Conservation (phyloP, 2,888 invertebrate genomes). For the Drosophila atripex region DNA sequence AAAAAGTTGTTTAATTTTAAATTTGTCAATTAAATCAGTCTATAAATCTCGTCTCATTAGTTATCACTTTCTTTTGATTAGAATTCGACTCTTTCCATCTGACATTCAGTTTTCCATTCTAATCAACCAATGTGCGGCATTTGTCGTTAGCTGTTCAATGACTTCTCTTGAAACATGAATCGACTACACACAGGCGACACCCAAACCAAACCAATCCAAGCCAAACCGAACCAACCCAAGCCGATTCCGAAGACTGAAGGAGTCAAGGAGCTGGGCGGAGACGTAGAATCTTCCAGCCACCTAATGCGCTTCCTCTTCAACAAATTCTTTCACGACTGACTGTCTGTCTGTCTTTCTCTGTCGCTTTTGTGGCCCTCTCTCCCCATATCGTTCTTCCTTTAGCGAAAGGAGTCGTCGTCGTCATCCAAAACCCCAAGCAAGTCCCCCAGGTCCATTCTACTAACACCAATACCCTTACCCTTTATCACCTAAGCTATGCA, state of each 20-base stretch:
- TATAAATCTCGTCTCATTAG: neutral
- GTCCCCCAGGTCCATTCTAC: conserved; percentile 37
- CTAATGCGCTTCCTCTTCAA: conserved; percentile 76
- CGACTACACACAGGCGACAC: conserved; percentile 67
- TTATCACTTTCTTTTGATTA: neutral
- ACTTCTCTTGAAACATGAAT: conserved; percentile 79
- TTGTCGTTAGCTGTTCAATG: conserved; percentile 77
- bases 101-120: conserved; percentile 6
- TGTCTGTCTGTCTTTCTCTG: conserved; percentile 33
- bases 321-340: conserved; percentile 65
- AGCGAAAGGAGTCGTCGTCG: conserved; percentile 62
- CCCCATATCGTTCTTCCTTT: conserved; percentile 36
- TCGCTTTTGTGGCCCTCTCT: conserved; percentile 5
- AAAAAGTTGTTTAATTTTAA: no score
- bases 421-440: conserved; percentile 39
- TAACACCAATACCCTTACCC: conserved; percentile 7
- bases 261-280: conserved; percentile 49
- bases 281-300: conserved; percentile 51
- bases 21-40: no score
- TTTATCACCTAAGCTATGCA: conserved; percentile 24
- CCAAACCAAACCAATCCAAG: conserved; percentile 19
- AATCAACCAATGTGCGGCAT: conserved; percentile 37
- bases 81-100: neutral
- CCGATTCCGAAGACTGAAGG: conserved; percentile 32
- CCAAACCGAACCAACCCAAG: conserved; percentile 5